Conservation (phyloP, 2,113 vertebrate species). For the Eptesicus fuscus region DNA sequence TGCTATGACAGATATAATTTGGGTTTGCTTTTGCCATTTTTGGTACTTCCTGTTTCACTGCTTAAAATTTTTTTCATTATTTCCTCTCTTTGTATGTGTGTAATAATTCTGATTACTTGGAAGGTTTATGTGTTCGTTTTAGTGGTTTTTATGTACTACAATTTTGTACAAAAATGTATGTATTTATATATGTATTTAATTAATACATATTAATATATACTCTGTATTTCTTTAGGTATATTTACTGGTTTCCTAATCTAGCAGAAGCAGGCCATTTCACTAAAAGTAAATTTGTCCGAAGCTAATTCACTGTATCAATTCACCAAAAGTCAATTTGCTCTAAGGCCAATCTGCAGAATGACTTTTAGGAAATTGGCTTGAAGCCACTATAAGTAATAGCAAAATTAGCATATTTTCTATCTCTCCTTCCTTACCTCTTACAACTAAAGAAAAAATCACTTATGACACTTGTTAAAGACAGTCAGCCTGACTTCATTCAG, state of each 20-base stretch:
- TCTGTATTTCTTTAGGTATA: neutral
- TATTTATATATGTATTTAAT: neutral
- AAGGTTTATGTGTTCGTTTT: neutral
- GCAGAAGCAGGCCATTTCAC: neutral
- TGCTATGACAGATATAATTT: neutral
- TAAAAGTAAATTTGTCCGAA: neutral
- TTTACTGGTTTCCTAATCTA: neutral
- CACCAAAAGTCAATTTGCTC: neutral
- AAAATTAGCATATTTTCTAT: neutral
- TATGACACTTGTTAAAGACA: neutral
- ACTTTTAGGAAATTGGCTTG: neutral
- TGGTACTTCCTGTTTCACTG: neutral
- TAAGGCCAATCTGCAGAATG: neutral
- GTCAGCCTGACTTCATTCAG: neutral
- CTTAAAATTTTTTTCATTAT: neutral
- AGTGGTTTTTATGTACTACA: neutral
- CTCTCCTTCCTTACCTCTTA: neutral
- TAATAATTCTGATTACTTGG: neutral
- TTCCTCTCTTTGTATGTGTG: neutral
- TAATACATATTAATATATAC: neutral
- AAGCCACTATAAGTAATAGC: neutral
- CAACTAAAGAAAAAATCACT: neutral
- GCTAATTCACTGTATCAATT: neutral
- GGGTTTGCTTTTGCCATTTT: neutral
- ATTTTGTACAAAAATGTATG: neutral